Percentiles rank a stretch among this genome's conserved stretches.
phyloP scores from a whole-genome alignment of 2,113 vertebrate genomes.

The Protobothrops flavoviridis region DNA sequence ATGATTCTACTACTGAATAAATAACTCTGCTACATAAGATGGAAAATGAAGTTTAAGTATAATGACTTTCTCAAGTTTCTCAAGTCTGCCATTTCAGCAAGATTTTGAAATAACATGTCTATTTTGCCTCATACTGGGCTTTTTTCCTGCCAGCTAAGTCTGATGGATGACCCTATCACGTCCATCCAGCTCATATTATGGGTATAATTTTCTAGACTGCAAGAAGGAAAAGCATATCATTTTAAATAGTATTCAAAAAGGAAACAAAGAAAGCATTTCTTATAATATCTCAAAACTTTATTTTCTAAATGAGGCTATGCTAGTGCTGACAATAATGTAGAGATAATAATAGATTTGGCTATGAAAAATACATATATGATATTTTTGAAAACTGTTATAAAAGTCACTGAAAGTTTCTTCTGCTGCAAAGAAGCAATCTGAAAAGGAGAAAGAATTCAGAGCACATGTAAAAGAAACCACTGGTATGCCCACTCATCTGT shows the following conservation, averaged over 20 bases:
- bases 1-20: background rate
- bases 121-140: background rate
- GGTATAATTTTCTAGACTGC: background rate
- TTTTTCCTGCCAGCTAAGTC: background rate
- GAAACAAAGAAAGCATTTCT: background rate
- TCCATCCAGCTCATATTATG: background rate
- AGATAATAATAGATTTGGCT: background rate
- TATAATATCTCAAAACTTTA: background rate
- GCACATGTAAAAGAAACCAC: background rate
- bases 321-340: background rate
- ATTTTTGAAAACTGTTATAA: background rate
- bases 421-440: background rate
- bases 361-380: background rate
- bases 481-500: background rate
- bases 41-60: background rate
- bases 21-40: background rate
- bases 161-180: conserved; percentile 1
- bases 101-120: background rate
- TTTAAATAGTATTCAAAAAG: background rate
- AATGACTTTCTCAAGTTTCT: background rate
- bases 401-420: background rate
- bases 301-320: background rate
- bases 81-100: background rate
- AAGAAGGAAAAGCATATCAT: background rate
- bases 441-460: too few species aligned